Base-by-base conservation (phyloP, 2,888 invertebrate genomes). In the Frankliniella fusca region DNA sequence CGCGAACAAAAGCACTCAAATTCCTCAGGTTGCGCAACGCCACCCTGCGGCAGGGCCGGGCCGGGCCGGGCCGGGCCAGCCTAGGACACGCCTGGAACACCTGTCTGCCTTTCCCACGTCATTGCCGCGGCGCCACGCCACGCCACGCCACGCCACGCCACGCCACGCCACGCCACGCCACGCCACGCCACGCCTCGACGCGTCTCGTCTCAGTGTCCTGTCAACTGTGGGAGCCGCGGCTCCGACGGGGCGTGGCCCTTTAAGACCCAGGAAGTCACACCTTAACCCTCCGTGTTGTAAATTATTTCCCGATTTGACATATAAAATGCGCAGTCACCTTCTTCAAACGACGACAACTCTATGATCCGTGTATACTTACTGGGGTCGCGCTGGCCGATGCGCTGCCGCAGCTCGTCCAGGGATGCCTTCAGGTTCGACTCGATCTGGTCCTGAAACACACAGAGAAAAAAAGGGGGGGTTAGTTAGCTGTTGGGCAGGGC, bases 361-460 rank as follows among this genome's bases (percentile, higher is more conserved):
- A 5, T 38, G 38, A 38, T 38, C 38, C 38, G 38, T 5, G 54
- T 23, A 8, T 18, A 70, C 70, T 27, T 27, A 76, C 70, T 27
- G 23, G 70, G 70, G 27, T 76, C 70, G 70, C 27, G 23, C 70
- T 76, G 23, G 7, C 70, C 70, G 70, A 76, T 76, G n/a, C 70
- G 70, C 70, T 76, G 8, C 70, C 70, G n/a, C 70, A 76, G 70
- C 70, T 76, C 70, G 70, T 76, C 70, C 70, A 76, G 70, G 70
- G 70, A 76, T 23, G 70, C 70, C 70, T 76, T 76, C 23, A 76
- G 27, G 27, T 76, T 76, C 70, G 70, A 27, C 70, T 76, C 70
- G 70, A 76, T 76, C 70, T 76, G 70, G 70, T 76, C 70, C 70
- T 76, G 70, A 27, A 76, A 76, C 70, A 76, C 12, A 76, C 23